Evolutionary conservation across 2,888 invertebrate genomes (phyloP).

Genomic region (Chloroclystis v-ata): DNA sequence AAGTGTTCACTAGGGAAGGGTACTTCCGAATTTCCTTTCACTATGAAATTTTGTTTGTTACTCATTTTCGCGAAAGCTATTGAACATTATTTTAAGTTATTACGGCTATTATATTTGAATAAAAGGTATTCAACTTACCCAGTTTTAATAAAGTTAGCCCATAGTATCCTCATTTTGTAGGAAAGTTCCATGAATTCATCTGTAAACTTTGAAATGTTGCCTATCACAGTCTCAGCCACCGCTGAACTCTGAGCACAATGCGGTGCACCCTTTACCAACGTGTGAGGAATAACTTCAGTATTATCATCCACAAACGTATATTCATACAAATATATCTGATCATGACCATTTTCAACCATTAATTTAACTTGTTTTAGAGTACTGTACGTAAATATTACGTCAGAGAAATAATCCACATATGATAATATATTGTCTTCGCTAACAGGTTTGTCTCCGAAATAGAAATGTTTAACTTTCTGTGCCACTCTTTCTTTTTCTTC

Average conservation of each 20-base stretch:
- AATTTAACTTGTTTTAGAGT: slow-evolving; percentile 1
- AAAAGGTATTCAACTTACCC: no score
- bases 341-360: slow-evolving; percentile 27
- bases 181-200: background rate
- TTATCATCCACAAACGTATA: slow-evolving; percentile 37
- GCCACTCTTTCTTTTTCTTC: slow-evolving; percentile 8
- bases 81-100: no score
- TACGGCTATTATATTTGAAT: no score
- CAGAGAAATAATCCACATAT: slow-evolving; percentile 11
- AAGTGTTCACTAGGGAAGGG: no score
- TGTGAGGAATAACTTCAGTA: background rate
- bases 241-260: background rate
- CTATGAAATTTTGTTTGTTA: no score
- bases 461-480: slow-evolving; percentile 7
- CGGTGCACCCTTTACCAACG: background rate
- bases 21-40: no score
- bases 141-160: background rate
- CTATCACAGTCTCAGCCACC: background rate
- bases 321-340: slow-evolving; percentile 42
- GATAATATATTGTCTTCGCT: slow-evolving; percentile 4
- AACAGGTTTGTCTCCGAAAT: slow-evolving; percentile 6
- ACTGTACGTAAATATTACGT: slow-evolving; percentile 8
- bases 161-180: background rate
- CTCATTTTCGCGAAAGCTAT: no score
- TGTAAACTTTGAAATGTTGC: background rate